Conservation (phyloP, 2,113 vertebrate species). For the Struthio camelus region DNA sequence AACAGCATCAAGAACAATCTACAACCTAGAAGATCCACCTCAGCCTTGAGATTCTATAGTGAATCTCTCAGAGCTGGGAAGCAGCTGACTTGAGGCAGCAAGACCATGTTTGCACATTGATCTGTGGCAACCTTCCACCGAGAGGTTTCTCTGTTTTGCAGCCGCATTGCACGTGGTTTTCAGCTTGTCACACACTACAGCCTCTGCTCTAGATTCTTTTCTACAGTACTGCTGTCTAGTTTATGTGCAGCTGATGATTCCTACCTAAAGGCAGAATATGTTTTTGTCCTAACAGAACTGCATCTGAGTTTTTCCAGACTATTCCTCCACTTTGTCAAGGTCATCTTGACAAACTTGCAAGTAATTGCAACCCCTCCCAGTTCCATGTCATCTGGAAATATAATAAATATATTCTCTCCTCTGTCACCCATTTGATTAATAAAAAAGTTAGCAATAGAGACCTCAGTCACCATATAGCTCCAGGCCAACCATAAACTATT, state of each 20-base stretch:
- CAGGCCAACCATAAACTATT: not conserved
- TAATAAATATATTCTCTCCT: not conserved
- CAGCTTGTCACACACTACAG: not conserved
- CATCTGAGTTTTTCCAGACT: not conserved
- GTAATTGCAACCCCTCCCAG: not conserved
- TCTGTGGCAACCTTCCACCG: not conserved
- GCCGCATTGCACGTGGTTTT: not conserved
- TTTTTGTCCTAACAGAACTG: not conserved
- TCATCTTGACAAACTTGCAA: not conserved
- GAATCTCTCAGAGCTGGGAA: not conserved
- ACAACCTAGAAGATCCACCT: not conserved
- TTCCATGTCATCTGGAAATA: not conserved
- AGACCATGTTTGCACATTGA: not conserved
- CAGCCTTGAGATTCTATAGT: not conserved
- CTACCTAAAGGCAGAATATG: not conserved
- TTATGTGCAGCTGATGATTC: not conserved
- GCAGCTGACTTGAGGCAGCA: not conserved
- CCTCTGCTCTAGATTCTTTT: not conserved
- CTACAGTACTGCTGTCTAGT: not conserved
- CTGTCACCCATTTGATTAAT: not conserved
- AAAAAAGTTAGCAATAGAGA: not conserved
- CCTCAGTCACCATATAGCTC: not conserved
- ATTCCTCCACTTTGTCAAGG: not conserved
- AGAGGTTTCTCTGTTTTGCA: not conserved
- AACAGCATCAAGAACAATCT: not conserved